Evolutionary conservation across 2,888 invertebrate genomes (phyloP).

Genomic region (Tethea ocularis): DNA sequence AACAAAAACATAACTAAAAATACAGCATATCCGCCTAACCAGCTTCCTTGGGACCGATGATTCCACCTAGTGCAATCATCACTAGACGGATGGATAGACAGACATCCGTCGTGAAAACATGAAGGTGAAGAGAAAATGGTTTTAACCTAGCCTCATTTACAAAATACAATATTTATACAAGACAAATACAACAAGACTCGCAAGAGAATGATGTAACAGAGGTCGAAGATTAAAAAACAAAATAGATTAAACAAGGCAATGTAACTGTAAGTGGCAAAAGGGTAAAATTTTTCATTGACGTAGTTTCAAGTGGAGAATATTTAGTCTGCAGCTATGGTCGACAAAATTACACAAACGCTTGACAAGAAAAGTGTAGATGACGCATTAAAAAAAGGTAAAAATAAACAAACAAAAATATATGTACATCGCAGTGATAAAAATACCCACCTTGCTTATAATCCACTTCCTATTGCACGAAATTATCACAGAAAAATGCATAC

Average conservation of each 20-base stretch:
- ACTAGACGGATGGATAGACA: slow-evolving; percentile 21
- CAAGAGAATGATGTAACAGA: background rate
- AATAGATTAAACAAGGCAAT: background rate
- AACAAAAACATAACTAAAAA: background rate
- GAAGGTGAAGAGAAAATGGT: slow-evolving; percentile 16
- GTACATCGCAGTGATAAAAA: background rate
- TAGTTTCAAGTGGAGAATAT: background rate
- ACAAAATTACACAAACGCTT: background rate
- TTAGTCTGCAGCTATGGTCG: background rate
- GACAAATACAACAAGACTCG: background rate
- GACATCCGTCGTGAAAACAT: slow-evolving; percentile 37
- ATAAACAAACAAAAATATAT: background rate
- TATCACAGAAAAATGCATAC: background rate
- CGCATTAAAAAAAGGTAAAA: background rate
- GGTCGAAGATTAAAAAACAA: no score
- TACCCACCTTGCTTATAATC: background rate
- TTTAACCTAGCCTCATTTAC: slow-evolving; percentile 2
- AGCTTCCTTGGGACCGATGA: slow-evolving; percentile 18
- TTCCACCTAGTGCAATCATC: slow-evolving; percentile 32
- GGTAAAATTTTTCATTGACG: background rate
- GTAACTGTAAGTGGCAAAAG: background rate
- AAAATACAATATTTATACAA: background rate
- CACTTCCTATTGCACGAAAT: background rate
- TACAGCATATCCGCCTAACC: background rate
- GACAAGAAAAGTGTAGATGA: background rate